phyloP scores from a whole-genome alignment of 2,113 vertebrate genomes.

The Salvelinus alpinus region DNA sequence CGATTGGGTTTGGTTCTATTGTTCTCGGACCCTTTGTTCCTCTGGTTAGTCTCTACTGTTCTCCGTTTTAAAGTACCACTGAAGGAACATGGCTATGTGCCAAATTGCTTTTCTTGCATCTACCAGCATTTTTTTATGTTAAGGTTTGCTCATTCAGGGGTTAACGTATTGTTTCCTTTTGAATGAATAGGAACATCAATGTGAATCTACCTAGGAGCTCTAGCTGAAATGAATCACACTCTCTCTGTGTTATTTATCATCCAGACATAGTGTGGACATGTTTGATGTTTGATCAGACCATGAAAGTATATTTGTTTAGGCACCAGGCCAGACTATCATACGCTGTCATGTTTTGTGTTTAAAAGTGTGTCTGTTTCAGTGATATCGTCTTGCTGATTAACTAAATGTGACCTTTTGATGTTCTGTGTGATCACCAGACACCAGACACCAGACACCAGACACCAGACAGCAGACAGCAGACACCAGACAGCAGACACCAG shows the following conservation, averaged over 20 bases:
- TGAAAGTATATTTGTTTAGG: not conserved
- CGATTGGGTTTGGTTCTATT: not conserved
- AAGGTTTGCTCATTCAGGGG: conserved; percentile 8
- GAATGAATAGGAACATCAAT: conserved; percentile 31
- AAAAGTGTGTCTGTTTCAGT: too few species aligned
- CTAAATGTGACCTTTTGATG: too few species aligned
- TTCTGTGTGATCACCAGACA: too few species aligned
- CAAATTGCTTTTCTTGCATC: conserved; percentile 20
- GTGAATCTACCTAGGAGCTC: conserved; percentile 27
- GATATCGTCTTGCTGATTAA: too few species aligned
- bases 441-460: too few species aligned
- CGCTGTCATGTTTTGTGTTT: too few species aligned
- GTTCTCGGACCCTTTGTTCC: not conserved
- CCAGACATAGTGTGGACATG: not conserved
- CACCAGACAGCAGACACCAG: too few species aligned
- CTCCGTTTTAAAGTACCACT: not conserved
- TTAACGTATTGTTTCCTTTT: conserved; percentile 60
- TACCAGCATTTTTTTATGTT: conserved; percentile 22
- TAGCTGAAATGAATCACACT: not conserved
- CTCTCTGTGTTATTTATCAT: not conserved
- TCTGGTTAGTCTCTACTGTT: not conserved
- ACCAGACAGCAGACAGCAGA: too few species aligned
- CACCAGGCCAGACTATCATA: too few species aligned
- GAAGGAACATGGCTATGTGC: conserved; percentile 35
- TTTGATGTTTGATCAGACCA: not conserved